A percentile compares a stretch with the other conserved stretches of the same genome.
These are phyloP conservation scores for Drosophila suzukii DNA, from an alignment of 1,140 invertebrate species.

Conservation along the genomic window DNA sequence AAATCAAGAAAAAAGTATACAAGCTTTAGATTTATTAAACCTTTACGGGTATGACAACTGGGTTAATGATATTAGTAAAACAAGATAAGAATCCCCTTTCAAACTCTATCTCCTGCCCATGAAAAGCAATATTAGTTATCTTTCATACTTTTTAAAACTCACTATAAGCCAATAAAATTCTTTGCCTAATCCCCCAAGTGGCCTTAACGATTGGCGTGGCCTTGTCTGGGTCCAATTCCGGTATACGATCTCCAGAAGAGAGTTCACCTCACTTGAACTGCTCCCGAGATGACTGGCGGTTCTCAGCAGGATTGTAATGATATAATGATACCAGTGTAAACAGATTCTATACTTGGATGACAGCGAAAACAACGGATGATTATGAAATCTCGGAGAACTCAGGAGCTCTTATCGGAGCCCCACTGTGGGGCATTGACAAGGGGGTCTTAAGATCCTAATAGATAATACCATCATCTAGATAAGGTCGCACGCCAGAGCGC, in stretches of 20 bases:
- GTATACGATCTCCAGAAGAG: not conserved
- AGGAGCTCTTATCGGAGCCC: not conserved
- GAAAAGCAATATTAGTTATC: not conserved
- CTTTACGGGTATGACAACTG: too few relatives aligned
- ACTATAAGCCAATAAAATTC: not conserved
- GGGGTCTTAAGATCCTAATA: slow-evolving; percentile 14
- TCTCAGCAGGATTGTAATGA: slow-evolving; percentile 5
- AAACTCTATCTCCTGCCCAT: not conserved
- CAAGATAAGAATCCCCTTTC: not conserved
- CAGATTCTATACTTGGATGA: not conserved
- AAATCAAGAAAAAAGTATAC: too few relatives aligned
- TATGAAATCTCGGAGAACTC: slow-evolving; percentile 7
- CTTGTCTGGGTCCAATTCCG: not conserved
- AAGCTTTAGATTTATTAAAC: not conserved
- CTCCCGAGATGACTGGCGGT: slow-evolving; percentile 1
- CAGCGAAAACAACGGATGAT: not conserved
- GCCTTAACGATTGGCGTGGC: not conserved
- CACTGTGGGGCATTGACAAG: not conserved
- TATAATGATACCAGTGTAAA: slow-evolving; percentile 7
- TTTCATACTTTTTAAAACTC: not conserved
- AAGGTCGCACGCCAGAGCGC: slow-evolving; percentile 21
- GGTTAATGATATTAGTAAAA: slow-evolving; percentile 7
- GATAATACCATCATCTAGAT: slow-evolving; percentile 21
- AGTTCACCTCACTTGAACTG: not conserved
- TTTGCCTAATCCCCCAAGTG: not conserved